Conservation (phyloP, 2,888 invertebrate genomes). For the Acronicta alni region DNA sequence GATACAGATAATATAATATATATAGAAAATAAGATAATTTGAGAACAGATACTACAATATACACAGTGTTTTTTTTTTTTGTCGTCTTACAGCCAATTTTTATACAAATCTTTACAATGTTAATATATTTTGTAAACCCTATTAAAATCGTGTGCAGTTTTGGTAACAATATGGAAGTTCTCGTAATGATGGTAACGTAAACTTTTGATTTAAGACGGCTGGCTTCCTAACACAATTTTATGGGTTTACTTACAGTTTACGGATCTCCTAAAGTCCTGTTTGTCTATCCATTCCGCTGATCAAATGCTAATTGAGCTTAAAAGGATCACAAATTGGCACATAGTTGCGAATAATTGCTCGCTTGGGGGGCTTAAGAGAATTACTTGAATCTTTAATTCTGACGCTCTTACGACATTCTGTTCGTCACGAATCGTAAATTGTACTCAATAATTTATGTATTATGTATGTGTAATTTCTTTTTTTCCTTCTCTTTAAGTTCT, state of each 20-base stretch:
- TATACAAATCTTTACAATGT: no score
- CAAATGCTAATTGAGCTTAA: slow-evolving; percentile 68
- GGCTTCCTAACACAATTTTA: not conserved
- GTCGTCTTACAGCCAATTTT: no score
- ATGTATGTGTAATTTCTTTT: slow-evolving; percentile 11
- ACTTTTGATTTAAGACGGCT: no score
- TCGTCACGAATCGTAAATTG: slow-evolving; percentile 27
- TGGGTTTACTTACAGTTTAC: slow-evolving; percentile 1
- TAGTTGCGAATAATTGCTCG: slow-evolving; percentile 43
- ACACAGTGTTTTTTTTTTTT: no score
- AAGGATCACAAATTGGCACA: slow-evolving; percentile 69
- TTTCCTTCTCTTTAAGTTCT: no score
- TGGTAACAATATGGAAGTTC: no score
- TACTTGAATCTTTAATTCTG: slow-evolving; percentile 28
- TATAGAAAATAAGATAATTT: no score
- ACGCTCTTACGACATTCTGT: slow-evolving; percentile 26
- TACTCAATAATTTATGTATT: slow-evolving; percentile 30
- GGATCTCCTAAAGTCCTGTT: slow-evolving; percentile 60
- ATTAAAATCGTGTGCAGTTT: no score
- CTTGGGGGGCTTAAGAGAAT: slow-evolving; percentile 30
- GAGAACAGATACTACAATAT: no score
- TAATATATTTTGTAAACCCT: no score
- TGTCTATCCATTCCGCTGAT: slow-evolving; percentile 59
- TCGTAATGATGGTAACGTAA: no score
- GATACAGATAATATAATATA: no score